Evolutionary conservation across 1,140 invertebrate species (phyloP).

Genomic region (Temnothorax nylanderi): DNA sequence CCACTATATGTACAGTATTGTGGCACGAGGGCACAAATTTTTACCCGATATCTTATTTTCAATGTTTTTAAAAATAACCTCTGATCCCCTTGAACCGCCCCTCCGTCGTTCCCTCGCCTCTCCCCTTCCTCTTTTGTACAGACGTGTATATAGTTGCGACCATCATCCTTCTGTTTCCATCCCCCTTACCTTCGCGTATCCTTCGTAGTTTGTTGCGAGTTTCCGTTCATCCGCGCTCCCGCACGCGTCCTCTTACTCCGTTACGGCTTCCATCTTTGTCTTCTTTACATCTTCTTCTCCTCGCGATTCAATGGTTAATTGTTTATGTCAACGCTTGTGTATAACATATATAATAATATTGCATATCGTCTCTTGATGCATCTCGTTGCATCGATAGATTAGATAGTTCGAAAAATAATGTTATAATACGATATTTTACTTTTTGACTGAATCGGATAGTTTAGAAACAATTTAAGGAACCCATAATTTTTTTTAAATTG

Average conservation of each 20-base stretch:
- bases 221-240: conserved; percentile 3
- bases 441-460: neutral
- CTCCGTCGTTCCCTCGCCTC: conserved; percentile 1
- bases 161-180: conserved; percentile 1
- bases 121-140: conserved; percentile 34
- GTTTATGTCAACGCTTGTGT: conserved; percentile 74
- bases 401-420: neutral
- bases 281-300: conserved; percentile 47
- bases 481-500: conserved; percentile 19
- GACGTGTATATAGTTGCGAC: conserved; percentile 38
- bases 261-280: conserved; percentile 48
- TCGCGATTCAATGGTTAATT: conserved; percentile 82
- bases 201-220: neutral
- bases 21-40: too few relatives aligned
- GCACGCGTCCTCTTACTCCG: conserved; percentile 20
- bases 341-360: conserved; percentile 12
- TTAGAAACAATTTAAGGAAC: neutral
- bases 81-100: neutral
- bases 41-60: too few relatives aligned
- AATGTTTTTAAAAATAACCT: too few relatives aligned
- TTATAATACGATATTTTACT: neutral
- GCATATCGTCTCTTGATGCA: neutral
- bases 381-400: neutral
- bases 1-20: too few relatives aligned
- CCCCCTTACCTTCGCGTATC: neutral